Evolutionary conservation across 2,888 invertebrate genomes (phyloP).

Genomic region (Sinopyrophorus schimmeli): DNA sequence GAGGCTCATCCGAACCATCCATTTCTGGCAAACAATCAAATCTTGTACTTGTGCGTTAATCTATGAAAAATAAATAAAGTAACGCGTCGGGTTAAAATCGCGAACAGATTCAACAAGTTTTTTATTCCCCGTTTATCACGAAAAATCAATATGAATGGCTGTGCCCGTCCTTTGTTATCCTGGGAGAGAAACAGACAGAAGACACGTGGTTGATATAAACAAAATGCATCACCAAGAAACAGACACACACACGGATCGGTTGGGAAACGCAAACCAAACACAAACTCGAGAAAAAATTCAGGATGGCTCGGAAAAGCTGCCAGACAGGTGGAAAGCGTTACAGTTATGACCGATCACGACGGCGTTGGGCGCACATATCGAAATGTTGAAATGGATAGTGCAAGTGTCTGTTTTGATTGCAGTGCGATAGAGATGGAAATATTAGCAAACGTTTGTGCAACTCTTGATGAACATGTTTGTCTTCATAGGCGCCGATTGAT

Average conservation of each 20-base stretch:
- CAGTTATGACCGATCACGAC: slow-evolving; percentile 31
- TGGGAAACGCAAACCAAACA: slow-evolving; percentile 13
- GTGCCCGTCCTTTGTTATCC: slow-evolving; percentile 55
- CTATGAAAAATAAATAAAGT: background rate
- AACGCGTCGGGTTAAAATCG: slow-evolving; percentile 25
- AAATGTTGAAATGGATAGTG: slow-evolving; percentile 40
- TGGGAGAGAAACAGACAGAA: slow-evolving; percentile 52
- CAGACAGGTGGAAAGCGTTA: slow-evolving; percentile 31
- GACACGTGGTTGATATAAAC: slow-evolving; percentile 45
- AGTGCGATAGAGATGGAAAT: slow-evolving; percentile 33
- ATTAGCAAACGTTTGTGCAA: slow-evolving; percentile 31
- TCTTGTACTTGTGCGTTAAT: too few species aligned
- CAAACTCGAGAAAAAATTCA: slow-evolving; percentile 10
- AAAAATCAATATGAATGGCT: slow-evolving; percentile 58
- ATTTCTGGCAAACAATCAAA: slow-evolving; percentile 13
- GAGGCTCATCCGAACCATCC: slow-evolving; percentile 51
- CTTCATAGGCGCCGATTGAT: slow-evolving; percentile 21
- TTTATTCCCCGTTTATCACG: slow-evolving; percentile 56
- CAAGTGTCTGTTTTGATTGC: slow-evolving; percentile 41
- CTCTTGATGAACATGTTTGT: slow-evolving; percentile 30
- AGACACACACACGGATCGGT: slow-evolving; percentile 19
- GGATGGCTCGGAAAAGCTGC: slow-evolving; percentile 21
- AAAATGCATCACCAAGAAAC: slow-evolving; percentile 27
- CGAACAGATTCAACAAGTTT: slow-evolving; percentile 60
- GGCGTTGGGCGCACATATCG: slow-evolving; percentile 37